Base-by-base conservation (phyloP, 1,140 invertebrate species). In the Leptonema lineaticorne region DNA sequence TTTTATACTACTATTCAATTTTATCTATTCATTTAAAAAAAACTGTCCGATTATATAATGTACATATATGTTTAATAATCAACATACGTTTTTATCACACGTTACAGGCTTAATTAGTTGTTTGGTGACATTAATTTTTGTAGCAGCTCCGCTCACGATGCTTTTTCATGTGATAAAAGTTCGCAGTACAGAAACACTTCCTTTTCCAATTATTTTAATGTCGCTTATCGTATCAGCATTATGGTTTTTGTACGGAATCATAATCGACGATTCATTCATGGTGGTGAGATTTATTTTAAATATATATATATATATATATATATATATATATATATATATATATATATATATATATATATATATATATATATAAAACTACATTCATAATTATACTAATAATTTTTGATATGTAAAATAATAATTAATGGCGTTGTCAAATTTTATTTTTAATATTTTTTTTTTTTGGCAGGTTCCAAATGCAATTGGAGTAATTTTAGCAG, bases 131-230 rank as follows among this genome's bases (percentile, higher is more conserved):
- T 83, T 93, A 46, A 73, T 91, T 46, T 92, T 92, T 72, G 91
- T 93, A 77, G 90, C 88, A 27, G 88, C 91, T 41, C 92, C 92
- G 20, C 82, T 94, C 67, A 88, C 87, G 22, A 87, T 88, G 74
- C 76, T 94, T 71, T 83, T 90, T 37, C 88, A 92, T 79, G 91
- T 94, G 7, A 84, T 93, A 58, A 85, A 80, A 78, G 85, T 87
- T 7, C 90, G 88, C 76, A 91, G 84, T 76, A 88, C 89, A 3
- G 91, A 93, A 68, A 88, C 86, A 78, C 82, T 93, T 73, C 92
- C 92, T 68, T 91, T 91, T 77, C 88, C 90, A 16, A 82, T 93
- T 68, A 93, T 93, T 77, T 76, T 90, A 18, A 85, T 87, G 70
- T 89, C 89, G 28, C 89, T 92, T 74, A 79, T 92, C 53, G 90